Conservation (phyloP, 2,797 vertebrate species). For the Manis javanica region DNA sequence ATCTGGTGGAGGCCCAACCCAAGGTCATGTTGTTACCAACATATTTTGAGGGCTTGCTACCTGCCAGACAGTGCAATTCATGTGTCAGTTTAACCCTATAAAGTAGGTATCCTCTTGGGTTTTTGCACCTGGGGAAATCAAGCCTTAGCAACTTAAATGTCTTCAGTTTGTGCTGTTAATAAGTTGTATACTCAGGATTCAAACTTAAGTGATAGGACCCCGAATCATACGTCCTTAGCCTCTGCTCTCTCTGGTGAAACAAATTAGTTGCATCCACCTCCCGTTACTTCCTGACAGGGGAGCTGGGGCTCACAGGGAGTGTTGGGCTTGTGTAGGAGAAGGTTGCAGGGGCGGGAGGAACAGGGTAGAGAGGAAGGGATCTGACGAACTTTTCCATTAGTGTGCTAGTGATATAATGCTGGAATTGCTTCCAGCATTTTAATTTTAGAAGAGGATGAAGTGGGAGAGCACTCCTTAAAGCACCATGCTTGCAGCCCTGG, state of each 20-base stretch:
- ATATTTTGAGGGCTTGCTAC: background rate
- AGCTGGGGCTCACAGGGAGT: background rate
- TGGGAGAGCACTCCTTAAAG: background rate
- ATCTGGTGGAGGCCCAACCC: background rate
- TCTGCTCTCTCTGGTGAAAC: background rate
- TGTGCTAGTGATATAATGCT: too few relatives aligned
- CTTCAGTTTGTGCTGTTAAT: background rate
- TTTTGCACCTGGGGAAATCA: background rate
- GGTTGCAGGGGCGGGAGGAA: fast-evolving
- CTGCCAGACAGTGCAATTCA: background rate
- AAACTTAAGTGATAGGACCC: background rate
- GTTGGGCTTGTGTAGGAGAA: background rate
- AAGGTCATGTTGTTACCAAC: background rate
- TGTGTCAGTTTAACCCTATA: background rate
- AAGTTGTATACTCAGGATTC: background rate
- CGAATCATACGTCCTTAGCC: background rate
- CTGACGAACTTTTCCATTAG: background rate
- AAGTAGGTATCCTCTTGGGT: background rate
- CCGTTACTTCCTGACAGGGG: background rate
- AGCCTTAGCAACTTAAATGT: background rate
- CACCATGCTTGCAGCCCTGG: fast-evolving
- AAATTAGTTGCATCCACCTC: background rate
- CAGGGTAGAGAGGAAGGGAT: background rate
- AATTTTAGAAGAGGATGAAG: background rate
- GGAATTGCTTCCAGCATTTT: background rate